Base-by-base conservation (phyloP, 2,888 invertebrate genomes). In the Drosophila quinaria region DNA sequence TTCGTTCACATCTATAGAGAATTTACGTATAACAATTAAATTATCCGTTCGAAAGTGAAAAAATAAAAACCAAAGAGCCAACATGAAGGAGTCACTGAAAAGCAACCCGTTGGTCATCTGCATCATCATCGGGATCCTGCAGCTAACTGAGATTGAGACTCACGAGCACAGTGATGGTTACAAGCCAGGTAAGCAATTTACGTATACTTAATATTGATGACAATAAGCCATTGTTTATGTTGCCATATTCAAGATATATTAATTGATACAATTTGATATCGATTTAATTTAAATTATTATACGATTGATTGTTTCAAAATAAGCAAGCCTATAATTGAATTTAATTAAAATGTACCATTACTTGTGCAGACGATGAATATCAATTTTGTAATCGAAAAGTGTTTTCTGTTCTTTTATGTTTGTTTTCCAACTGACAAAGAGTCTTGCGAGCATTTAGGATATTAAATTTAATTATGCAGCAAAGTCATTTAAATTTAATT, bases 161-260 rank as follows among this genome's bases (percentile, higher is more conserved):
- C 93, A 92, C 63, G 93, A 93, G 74, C 93, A 92, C 67, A 88
- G 90, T 65, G 92, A 92, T 81, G 92, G 92, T 70, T 93, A 92
- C 58, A 92, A 92, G 68, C 93, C 93, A 86, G 92, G 92, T 92
- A 66, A 90, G 91, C 59, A 8, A 19, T 29, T n/a, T 37, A 10
- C 5, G 15, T 22, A 29, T 17, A 25, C 11, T 22, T 46, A 39
- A 19, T 35, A 19, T 29, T 25, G 0, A 9, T 10, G 1, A 33
- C 13, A 33, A 31, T 1, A 4, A 10, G 2, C 10, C 17, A 19
- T 42, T 19, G 5, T 33, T 31, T 10, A 6, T 17, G 1, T 15
- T 13, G 17, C 31, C 17, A 17, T 17, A 11, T 17, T 49, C 10
- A 3, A 15, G 17, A 17, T 31, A 31, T 10, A 4, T 10, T 10